Evolutionary conservation across 2,113 vertebrate genomes (phyloP), one percentile per base, ranked within the genome.

Genomic region (Boleophthalmus pectinirostris): DNA sequence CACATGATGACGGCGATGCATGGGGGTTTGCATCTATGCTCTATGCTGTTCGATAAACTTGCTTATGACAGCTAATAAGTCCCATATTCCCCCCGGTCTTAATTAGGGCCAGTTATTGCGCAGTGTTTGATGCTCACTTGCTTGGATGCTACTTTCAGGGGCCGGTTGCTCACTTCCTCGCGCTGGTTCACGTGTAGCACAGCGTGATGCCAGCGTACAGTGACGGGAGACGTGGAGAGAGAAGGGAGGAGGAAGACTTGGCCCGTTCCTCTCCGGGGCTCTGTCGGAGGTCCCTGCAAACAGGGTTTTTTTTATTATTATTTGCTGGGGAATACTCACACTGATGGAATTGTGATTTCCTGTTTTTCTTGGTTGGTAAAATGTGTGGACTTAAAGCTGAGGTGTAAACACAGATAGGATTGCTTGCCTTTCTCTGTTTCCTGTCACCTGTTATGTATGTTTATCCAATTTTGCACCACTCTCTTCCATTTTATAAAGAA

Each of bases 21-120:
- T n/a, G 20, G 12, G 24, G 15, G 61, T 9, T n/a, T 10, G 20
- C 33, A 43, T 38, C 82, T 85, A 25, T 78, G 51, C 76, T 82
- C 82, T 84, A 81, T 85, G 69, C 74, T n/a, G 71, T 83, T 73
- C 85, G 84, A 86, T 88, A 85, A 89, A 91, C 77, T 86, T 89
- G 84, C 88, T 91, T 92, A 90, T 92, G 88, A 87, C 87, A 88
- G 88, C 85, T 91, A 92, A 92, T 92, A 92, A 91, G 87, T 90
- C 82, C 82, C 83, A 75, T 80, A 82, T 76, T 84, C 89, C 89
- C 87, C 68, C 74, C 79, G 87, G 89, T 86, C 82, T 89, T 90
- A 91, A 92, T 92, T 92, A 92, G 81, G 84, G 77, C 81, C 77
- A 86, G 84, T 91, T 88, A 90, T 86, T 87, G 85, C 77, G 60